A percentile compares a stretch with the other conserved stretches of the same genome.
Conservation (phyloP, 2,797 vertebrate species). For the Falco biarmicus region DNA sequence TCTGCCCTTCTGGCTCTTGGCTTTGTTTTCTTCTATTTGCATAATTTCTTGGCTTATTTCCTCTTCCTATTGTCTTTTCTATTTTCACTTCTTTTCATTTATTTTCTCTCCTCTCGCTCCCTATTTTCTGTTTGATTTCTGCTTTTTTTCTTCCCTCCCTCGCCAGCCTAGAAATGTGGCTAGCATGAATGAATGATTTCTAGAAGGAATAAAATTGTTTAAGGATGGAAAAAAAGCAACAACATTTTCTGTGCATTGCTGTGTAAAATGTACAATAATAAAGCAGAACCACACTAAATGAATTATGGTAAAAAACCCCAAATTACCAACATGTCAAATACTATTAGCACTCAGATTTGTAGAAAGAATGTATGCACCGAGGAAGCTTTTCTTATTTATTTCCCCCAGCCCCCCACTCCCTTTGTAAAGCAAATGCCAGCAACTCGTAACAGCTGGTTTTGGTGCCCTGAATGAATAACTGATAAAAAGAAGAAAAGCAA, state of each 20-base stretch:
- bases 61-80: neutral
- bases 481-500: slow-evolving; percentile 25
- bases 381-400: slow-evolving; percentile 15
- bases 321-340: slow-evolving; percentile 78
- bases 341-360: slow-evolving; percentile 68
- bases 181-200: slow-evolving; percentile 68
- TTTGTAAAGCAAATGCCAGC: slow-evolving; percentile 44
- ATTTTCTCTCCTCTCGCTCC: neutral
- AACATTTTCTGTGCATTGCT: slow-evolving; percentile 62
- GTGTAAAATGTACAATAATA: slow-evolving; percentile 77
- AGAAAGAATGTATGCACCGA: slow-evolving; percentile 32
- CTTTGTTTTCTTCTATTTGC: slow-evolving; percentile 4
- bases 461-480: slow-evolving; percentile 53
- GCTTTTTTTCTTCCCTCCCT: neutral
- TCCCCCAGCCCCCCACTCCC: neutral
- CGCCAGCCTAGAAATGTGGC: neutral
- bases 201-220: slow-evolving; percentile 66
- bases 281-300: slow-evolving; percentile 74
- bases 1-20: neutral
- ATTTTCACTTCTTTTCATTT: neutral
- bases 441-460: slow-evolving; percentile 50
- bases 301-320: slow-evolving; percentile 64
- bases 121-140: neutral
- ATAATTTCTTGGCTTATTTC: neutral
- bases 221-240: slow-evolving; percentile 30